A percentile compares a stretch with the other conserved stretches of the same genome.
phyloP scores from a whole-genome alignment of 2,113 vertebrate species.

The Monarcha castaneiventris region DNA sequence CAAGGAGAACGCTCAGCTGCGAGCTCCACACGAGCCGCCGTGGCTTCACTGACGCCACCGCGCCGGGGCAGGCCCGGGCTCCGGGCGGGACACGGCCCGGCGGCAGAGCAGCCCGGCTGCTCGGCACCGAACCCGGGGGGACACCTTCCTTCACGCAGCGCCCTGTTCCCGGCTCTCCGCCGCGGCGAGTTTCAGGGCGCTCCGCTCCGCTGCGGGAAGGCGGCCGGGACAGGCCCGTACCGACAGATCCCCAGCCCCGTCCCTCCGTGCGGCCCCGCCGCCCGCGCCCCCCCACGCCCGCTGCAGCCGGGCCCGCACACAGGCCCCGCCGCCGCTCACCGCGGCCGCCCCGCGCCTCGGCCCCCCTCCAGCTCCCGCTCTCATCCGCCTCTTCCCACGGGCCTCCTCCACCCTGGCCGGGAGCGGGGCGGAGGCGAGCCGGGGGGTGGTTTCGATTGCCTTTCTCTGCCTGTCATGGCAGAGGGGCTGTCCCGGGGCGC shows the following conservation, averaged over 20 bases:
- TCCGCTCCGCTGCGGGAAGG: background rate
- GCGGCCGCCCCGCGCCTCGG: background rate
- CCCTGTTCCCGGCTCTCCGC: background rate
- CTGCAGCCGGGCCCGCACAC: too few species aligned
- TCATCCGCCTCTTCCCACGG: rapidly evolving
- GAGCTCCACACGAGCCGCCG: rapidly evolving
- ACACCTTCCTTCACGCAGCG: background rate
- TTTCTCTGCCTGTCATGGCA: rapidly evolving
- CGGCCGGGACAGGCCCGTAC: too few species aligned
- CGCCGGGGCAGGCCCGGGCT: background rate
- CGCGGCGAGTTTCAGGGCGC: background rate
- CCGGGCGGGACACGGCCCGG: background rate
- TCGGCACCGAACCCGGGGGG: background rate
- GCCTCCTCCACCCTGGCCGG: too few species aligned
- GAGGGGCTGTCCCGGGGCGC: rapidly evolving
- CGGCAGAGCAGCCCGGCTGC: background rate
- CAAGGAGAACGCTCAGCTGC: rapidly evolving
- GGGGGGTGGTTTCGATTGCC: rapidly evolving
- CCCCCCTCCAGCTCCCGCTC: background rate
- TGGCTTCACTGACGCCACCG: rapidly evolving
- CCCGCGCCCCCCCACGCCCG: background rate
- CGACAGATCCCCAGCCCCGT: rapidly evolving
- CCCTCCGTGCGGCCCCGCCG: too few species aligned
- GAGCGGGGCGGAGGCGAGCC: rapidly evolving
- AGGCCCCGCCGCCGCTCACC: background rate